A percentile compares a stretch with the other conserved stretches of the same genome.
These are phyloP conservation scores for Oceanodroma tethys DNA, from an alignment of 2,113 vertebrate species.

Conservation along the genomic window DNA sequence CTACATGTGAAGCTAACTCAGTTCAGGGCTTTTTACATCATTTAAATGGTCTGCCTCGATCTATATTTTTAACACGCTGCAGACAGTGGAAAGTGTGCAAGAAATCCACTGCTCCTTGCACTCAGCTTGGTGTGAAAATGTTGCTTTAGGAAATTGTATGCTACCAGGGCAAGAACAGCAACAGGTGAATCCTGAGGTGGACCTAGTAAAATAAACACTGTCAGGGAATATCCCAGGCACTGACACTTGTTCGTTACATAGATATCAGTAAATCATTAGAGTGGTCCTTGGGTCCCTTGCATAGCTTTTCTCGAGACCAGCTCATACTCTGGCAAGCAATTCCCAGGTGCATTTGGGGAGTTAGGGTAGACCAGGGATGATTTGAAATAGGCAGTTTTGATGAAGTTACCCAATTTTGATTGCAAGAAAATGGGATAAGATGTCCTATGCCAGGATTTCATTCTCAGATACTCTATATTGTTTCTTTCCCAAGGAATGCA, in stretches of 20 bases:
- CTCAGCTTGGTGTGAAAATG: background rate
- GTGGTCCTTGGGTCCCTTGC: background rate
- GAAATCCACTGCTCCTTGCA: background rate
- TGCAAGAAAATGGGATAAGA: background rate
- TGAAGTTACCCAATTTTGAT: background rate
- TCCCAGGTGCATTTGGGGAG: background rate
- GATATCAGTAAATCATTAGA: background rate
- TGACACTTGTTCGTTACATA: fast-evolving
- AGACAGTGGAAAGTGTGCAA: background rate
- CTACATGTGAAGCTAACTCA: background rate
- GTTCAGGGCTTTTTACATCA: background rate
- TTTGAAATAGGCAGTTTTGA: background rate
- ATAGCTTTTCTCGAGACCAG: background rate
- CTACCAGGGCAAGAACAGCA: background rate
- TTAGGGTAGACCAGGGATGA: background rate
- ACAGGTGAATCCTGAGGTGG: background rate
- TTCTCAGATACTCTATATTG: background rate
- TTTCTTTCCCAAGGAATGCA: background rate
- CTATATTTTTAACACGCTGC: background rate
- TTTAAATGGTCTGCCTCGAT: background rate
- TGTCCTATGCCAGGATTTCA: background rate
- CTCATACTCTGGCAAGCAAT: background rate
- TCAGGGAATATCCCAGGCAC: background rate
- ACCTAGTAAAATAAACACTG: background rate
- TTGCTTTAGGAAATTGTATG: background rate